Evolutionary conservation across 2,888 invertebrate species (phyloP).

Genomic region (Pollenia angustigena): DNA sequence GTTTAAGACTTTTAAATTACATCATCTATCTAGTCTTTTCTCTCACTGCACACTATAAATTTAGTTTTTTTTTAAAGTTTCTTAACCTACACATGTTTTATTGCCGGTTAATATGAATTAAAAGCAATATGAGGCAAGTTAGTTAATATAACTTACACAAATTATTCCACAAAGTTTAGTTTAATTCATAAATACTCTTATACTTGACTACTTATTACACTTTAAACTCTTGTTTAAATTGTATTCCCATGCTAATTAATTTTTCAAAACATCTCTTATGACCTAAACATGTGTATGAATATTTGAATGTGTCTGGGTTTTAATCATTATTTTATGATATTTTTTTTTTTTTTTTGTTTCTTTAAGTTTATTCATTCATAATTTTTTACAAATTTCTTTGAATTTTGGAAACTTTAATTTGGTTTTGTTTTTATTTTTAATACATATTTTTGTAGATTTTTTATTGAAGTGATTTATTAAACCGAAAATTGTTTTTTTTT

Average conservation of each 20-base stretch:
- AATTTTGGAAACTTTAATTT: slow-evolving; percentile 56
- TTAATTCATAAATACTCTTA: slow-evolving; percentile 56
- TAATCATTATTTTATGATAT: slow-evolving; percentile 42
- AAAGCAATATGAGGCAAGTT: slow-evolving; percentile 36
- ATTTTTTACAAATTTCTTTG: slow-evolving; percentile 72
- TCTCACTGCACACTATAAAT: slow-evolving; percentile 17
- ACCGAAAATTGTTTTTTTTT: slow-evolving; percentile 56
- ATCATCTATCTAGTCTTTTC: not conserved
- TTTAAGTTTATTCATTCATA: slow-evolving; percentile 71
- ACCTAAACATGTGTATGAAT: slow-evolving; percentile 54
- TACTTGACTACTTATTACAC: slow-evolving; percentile 57
- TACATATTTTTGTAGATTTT: slow-evolving; percentile 41
- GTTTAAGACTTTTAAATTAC: not conserved
- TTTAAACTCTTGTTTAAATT: slow-evolving; percentile 69
- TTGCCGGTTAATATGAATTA: slow-evolving; percentile 14
- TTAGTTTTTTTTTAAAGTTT: not conserved
- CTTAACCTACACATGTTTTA: not conserved
- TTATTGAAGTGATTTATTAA: slow-evolving; percentile 72
- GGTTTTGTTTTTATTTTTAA: slow-evolving; percentile 21
- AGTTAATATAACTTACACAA: slow-evolving; percentile 23
- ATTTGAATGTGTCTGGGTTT: not conserved
- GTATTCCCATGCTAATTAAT: slow-evolving; percentile 72
- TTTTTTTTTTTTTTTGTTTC: not conserved
- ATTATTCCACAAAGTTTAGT: slow-evolving; percentile 31
- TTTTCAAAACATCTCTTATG: slow-evolving; percentile 62